phyloP scores from a whole-genome alignment of 1,140 invertebrate species.

The honey bee (Apis mellifera) region DNA sequence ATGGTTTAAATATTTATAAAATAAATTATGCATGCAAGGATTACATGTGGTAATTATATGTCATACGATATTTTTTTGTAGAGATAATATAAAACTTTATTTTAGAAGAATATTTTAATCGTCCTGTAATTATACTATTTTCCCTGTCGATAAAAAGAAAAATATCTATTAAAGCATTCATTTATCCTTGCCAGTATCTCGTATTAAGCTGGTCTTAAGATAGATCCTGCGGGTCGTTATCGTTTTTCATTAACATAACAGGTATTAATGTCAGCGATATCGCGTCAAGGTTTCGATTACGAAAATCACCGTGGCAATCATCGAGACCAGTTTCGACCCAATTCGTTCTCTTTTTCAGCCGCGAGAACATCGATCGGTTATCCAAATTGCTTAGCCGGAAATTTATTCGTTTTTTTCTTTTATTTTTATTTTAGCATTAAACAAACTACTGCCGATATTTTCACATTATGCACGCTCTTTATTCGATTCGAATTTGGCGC shows the following conservation, averaged over 20 bases:
- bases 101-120: neutral
- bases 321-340: neutral
- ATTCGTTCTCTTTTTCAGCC: neutral
- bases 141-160: neutral
- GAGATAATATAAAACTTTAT: neutral
- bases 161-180: neutral
- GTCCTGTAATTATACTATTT: neutral
- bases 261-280: conserved; percentile 26
- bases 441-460: neutral
- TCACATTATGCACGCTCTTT: neutral
- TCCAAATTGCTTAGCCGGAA: too few species aligned
- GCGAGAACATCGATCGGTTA: neutral
- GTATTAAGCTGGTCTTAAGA: neutral
- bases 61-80: neutral
- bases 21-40: neutral
- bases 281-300: conserved; percentile 30
- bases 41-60: neutral
- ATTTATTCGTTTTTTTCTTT: neutral
- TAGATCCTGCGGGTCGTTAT: conserved; percentile 20
- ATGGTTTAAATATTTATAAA: neutral
- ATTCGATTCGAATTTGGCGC: neutral
- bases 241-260: conserved; percentile 40
- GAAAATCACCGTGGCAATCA: conserved; percentile 21
- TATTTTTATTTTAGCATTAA: neutral
- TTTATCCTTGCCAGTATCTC: neutral